These are phyloP conservation scores for Clitarchus hookeri DNA, from an alignment of 2,888 invertebrate species.

Conservation along the genomic window DNA sequence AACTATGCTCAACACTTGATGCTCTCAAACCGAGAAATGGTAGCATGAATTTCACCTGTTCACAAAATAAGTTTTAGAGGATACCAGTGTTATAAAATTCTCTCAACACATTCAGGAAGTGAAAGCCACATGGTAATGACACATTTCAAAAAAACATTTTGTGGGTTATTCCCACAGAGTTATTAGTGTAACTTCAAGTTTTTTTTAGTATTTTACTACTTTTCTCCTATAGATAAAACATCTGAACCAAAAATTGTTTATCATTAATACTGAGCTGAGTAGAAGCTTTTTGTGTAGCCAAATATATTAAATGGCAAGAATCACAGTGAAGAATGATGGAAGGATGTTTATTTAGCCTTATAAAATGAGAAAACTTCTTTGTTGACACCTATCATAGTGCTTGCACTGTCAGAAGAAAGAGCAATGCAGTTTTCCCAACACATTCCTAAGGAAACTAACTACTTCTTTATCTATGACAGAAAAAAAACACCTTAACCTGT, in stretches of 20 bases:
- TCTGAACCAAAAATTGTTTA: not conserved
- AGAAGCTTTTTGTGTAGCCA: not conserved
- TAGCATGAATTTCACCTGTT: not conserved
- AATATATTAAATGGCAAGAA: too few species aligned
- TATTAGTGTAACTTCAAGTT: not conserved
- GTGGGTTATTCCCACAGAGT: not conserved
- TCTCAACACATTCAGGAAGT: not conserved
- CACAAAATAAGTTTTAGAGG: not conserved
- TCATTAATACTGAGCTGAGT: not conserved
- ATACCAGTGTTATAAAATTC: not conserved
- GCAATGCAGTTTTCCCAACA: constrained; percentile 1
- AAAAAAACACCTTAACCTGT: not conserved
- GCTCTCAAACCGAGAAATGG: not conserved
- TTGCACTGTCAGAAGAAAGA: not conserved
- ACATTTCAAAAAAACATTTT: not conserved
- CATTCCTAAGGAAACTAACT: not conserved
- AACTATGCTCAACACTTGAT: not conserved
- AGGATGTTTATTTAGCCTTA: not conserved
- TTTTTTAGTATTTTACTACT: not conserved
- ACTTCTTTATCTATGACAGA: not conserved
- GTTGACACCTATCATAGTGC: not conserved
- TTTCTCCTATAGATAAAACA: not conserved
- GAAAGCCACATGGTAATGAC: not conserved
- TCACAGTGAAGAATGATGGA: not conserved
- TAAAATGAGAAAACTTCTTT: not conserved